phyloP scores from a whole-genome alignment of 1,140 invertebrate genomes.

The Ericerus pela region DNA sequence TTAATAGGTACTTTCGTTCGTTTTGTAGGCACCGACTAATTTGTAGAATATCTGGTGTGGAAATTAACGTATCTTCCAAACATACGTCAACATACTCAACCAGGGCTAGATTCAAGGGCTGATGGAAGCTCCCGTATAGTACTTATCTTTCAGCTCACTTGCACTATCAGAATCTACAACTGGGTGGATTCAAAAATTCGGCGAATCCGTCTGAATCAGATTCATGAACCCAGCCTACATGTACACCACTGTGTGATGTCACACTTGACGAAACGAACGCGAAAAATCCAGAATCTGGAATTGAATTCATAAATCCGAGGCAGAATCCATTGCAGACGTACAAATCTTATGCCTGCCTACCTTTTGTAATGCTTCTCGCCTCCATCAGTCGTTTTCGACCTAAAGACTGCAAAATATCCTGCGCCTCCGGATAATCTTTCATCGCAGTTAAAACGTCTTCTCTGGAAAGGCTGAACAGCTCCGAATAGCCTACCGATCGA shows the following conservation, averaged over 20 bases:
- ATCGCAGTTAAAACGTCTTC: slow-evolving; percentile 87
- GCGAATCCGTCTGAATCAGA: no score
- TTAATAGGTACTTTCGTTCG: no score
- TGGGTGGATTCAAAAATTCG: no score
- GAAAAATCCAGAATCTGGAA: background rate
- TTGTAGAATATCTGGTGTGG: no score
- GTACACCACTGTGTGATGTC: no score
- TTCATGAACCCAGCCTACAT: no score
- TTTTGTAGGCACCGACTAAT: no score
- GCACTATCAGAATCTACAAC: slow-evolving; percentile 32
- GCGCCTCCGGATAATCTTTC: slow-evolving; percentile 92
- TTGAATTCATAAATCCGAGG: background rate
- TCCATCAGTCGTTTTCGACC: slow-evolving; percentile 78
- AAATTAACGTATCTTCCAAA: no score
- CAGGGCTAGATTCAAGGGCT: no score
- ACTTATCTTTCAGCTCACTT: no score
- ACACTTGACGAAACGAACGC: background rate
- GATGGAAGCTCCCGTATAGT: no score
- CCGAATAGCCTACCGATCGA: slow-evolving; percentile 86
- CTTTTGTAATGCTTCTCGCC: slow-evolving; percentile 37
- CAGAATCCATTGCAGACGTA: background rate
- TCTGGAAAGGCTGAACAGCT: slow-evolving; percentile 85
- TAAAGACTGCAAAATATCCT: slow-evolving; percentile 77
- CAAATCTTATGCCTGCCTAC: background rate
- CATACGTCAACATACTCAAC: no score